phyloP scores from a whole-genome alignment of 2,113 vertebrate genomes.

The Sander vitreus region DNA sequence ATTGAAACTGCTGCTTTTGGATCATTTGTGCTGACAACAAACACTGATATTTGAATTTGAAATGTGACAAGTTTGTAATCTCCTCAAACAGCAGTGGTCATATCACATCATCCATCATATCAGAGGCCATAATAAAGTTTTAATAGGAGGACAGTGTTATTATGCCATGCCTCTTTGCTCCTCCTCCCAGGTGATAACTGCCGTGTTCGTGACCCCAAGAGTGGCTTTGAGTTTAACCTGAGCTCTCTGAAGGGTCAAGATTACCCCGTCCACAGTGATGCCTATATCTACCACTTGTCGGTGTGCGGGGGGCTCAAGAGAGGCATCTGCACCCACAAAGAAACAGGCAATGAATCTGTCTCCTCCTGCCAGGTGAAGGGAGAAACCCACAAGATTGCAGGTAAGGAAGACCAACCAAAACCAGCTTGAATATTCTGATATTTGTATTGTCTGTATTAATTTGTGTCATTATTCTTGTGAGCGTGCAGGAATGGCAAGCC shows the following conservation, averaged over 20 bases:
- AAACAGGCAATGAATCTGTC: slow-evolving; percentile 34
- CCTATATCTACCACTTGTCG: slow-evolving; percentile 91
- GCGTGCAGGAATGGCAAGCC: slow-evolving; percentile 85
- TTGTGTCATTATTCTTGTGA: neutral
- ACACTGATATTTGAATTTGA: neutral
- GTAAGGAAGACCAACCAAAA: slow-evolving; percentile 68
- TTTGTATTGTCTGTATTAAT: neutral
- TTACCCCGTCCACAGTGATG: slow-evolving; percentile 74
- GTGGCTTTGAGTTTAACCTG: slow-evolving; percentile 88
- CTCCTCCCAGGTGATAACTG: slow-evolving; percentile 87
- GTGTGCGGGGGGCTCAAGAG: slow-evolving; percentile 86
- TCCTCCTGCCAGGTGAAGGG: slow-evolving; percentile 89
- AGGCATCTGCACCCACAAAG: slow-evolving; percentile 73
- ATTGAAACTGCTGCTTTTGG: neutral
- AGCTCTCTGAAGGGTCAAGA: slow-evolving; percentile 84
- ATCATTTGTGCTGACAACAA: neutral
- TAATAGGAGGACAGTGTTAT: neutral
- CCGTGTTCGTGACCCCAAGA: slow-evolving; percentile 89
- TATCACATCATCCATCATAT: neutral
- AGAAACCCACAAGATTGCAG: slow-evolving; percentile 85
- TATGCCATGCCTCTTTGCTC: neutral
- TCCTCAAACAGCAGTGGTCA: neutral
- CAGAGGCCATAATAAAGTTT: neutral
- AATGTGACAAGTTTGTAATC: neutral
- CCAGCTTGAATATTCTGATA: neutral